Conservation (phyloP, 30 jellyfish, hydroid and myxozoan genomes). For the Aurelia sp. region DNA sequence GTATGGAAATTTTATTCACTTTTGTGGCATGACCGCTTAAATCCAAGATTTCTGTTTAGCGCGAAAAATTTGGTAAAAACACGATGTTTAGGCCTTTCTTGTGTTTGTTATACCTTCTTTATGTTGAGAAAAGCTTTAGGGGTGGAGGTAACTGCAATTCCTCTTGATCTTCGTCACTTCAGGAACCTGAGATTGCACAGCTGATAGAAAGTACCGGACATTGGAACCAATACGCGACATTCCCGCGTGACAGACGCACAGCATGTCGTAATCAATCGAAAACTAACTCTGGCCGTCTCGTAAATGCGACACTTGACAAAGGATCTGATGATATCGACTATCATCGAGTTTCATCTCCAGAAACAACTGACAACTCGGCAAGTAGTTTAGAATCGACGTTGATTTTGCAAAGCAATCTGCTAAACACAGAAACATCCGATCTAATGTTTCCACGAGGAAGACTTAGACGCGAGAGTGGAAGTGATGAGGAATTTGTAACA, state of each 20-base stretch:
- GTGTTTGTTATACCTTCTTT: too few relatives aligned
- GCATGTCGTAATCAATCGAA: conserved; percentile 16
- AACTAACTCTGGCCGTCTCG: background rate
- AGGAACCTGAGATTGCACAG: conserved; percentile 31
- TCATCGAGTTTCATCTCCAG: conserved; percentile 59
- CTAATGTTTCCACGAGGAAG: conserved; percentile 6
- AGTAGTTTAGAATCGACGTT: conserved; percentile 61
- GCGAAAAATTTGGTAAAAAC: too few relatives aligned
- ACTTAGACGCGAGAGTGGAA: conserved; percentile 51
- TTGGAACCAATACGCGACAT: conserved; percentile 72
- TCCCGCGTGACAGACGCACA: conserved; percentile 70
- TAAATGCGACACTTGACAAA: conserved; percentile 52
- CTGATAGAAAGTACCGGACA: background rate
- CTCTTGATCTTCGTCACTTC: background rate
- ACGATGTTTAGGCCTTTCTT: too few relatives aligned
- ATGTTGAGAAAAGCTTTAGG: too few relatives aligned
- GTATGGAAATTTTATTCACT: too few relatives aligned
- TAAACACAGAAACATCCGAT: conserved; percentile 15
- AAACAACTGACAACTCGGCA: conserved; percentile 64
- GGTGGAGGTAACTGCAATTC: background rate
- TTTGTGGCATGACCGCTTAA: too few relatives aligned
- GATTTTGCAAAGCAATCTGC: conserved; percentile 20
- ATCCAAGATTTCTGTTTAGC: too few relatives aligned
- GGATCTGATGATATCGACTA: conserved; percentile 73
- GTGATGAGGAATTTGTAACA: conserved; percentile 46